These are phyloP conservation scores for Ochropleura leucogaster DNA, from an alignment of 2,888 invertebrate genomes.

Conservation along the genomic window DNA sequence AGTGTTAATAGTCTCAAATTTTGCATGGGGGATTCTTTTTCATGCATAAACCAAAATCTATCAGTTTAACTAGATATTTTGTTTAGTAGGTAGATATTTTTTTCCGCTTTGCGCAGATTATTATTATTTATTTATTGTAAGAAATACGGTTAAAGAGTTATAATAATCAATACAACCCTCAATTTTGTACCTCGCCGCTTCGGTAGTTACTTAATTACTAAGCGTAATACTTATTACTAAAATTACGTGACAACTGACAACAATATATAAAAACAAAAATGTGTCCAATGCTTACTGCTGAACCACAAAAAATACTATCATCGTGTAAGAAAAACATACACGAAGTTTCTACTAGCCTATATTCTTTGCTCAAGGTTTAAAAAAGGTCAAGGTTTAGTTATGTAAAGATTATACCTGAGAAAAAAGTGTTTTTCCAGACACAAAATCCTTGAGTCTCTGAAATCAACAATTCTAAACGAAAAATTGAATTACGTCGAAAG, in stretches of 20 bases:
- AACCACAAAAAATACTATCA: background rate
- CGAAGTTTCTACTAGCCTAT: background rate
- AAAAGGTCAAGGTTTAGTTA: background rate
- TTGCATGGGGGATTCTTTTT: no score
- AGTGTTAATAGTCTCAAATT: no score
- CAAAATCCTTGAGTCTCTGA: constrained; percentile 16
- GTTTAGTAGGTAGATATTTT: background rate
- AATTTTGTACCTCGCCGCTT: no score
- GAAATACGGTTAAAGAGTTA: no score
- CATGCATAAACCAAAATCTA: background rate
- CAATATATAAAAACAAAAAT: background rate
- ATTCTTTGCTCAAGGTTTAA: background rate
- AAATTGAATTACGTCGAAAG: constrained; percentile 22
- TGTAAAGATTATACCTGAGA: background rate
- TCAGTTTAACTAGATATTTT: background rate
- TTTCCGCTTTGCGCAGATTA: background rate
- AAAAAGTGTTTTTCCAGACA: constrained; percentile 1
- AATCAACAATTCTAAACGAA: constrained; percentile 45
- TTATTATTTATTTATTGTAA: no score
- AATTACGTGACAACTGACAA: background rate
- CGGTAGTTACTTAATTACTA: constrained; percentile 5
- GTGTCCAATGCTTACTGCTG: background rate
- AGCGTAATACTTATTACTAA: constrained; percentile 10
- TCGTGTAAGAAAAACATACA: background rate
- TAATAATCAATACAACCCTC: no score